phyloP scores from a whole-genome alignment of 2,888 invertebrate genomes.

The Myopa tessellatipennis region DNA sequence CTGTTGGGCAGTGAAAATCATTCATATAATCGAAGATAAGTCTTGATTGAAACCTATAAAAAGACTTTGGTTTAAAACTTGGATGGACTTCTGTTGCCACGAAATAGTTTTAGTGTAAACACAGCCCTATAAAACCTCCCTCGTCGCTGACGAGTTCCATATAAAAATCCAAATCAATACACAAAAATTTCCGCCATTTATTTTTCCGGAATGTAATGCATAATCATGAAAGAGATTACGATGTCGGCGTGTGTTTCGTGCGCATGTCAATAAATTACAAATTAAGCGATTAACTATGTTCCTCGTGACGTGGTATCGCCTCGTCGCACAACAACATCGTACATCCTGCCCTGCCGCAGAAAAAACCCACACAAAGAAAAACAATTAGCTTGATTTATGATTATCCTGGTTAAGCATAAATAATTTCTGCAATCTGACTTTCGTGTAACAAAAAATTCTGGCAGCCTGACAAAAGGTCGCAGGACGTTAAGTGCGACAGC shows the following conservation, averaged over 20 bases:
- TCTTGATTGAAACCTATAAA: too few relatives aligned
- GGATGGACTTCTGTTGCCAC: too few relatives aligned
- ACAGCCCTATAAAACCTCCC: too few relatives aligned
- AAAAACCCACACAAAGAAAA: neutral
- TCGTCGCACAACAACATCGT: neutral
- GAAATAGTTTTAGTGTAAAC: too few relatives aligned
- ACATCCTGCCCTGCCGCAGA: neutral
- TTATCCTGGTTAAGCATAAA: constrained; percentile 66
- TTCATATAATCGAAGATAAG: too few relatives aligned
- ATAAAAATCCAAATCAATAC: too few relatives aligned
- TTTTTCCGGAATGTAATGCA: too few relatives aligned
- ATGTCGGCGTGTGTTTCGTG: constrained; percentile 1
- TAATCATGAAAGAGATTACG: neutral
- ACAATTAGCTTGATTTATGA: constrained; percentile 66
- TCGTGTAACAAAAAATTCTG: constrained; percentile 25
- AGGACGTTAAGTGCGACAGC: constrained; percentile 55
- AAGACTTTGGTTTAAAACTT: too few relatives aligned
- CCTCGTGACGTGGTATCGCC: neutral
- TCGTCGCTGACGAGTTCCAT: too few relatives aligned
- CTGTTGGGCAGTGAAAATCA: too few relatives aligned
- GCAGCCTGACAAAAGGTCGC: constrained; percentile 25
- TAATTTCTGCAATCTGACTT: constrained; percentile 63
- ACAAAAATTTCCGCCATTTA: too few relatives aligned
- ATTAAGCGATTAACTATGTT: constrained; percentile 32
- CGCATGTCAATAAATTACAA: constrained; percentile 30